Conservation (phyloP, 2,888 invertebrate species). For the Drosophila kuntzei region DNA sequence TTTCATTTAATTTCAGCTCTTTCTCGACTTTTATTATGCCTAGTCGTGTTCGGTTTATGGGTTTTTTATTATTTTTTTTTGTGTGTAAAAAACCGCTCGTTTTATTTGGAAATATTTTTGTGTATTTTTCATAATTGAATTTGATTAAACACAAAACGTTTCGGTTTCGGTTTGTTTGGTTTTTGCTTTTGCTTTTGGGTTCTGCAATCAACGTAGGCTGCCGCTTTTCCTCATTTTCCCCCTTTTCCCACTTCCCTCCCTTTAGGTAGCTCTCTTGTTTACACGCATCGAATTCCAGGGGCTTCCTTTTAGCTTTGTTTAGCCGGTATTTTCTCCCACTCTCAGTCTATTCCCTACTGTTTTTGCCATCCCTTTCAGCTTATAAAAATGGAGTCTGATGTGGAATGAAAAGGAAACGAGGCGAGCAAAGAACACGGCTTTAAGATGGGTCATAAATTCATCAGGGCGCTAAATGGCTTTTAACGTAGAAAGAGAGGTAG, state of each 20-base stretch:
- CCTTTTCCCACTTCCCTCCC: not conserved
- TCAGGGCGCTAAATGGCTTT: slow-evolving; percentile 73
- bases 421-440: slow-evolving; percentile 29
- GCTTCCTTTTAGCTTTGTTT: slow-evolving; percentile 32
- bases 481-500: slow-evolving; percentile 15
- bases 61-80: slow-evolving; percentile 1
- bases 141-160: slow-evolving; percentile 66
- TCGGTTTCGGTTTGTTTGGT: slow-evolving; percentile 52
- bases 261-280: slow-evolving; percentile 20
- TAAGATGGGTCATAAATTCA: slow-evolving; percentile 67
- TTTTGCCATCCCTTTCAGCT: not conserved
- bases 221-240: not conserved
- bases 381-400: slow-evolving; percentile 25
- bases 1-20: not conserved
- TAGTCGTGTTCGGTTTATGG: not conserved
- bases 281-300: slow-evolving; percentile 60
- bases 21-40: not conserved
- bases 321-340: slow-evolving; percentile 1
- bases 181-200: slow-evolving; percentile 39
- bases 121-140: slow-evolving; percentile 72
- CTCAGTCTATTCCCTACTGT: not conserved
- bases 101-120: slow-evolving; percentile 34
- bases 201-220: slow-evolving; percentile 34
- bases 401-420: slow-evolving; percentile 14
- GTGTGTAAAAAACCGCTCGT: slow-evolving; percentile 5